phyloP scores from a whole-genome alignment of 1,140 invertebrate species.

The Nephotettix cincticeps region DNA sequence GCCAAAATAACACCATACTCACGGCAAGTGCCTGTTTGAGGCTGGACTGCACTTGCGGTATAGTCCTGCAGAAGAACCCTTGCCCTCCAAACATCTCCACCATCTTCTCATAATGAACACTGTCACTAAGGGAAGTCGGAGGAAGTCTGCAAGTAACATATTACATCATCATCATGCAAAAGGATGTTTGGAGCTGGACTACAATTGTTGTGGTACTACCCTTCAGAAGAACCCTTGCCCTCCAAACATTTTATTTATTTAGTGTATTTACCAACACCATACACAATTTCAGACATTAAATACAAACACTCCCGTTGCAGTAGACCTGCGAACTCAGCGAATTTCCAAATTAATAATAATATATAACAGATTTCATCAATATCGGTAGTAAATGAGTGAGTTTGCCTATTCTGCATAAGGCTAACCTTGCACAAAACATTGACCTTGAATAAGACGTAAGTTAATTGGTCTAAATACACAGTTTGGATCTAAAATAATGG shows the following conservation, averaged over 20 bases:
- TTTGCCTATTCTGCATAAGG: too few species aligned
- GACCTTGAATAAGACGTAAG: too few species aligned
- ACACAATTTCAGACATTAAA: too few species aligned
- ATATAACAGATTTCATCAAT: too few species aligned
- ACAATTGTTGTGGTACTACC: slow-evolving; percentile 72
- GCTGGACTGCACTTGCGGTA: slow-evolving; percentile 70
- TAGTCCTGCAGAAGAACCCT: slow-evolving; percentile 77
- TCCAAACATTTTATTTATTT: slow-evolving; percentile 78
- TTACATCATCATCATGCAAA: slow-evolving; percentile 53
- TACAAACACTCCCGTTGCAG: too few species aligned
- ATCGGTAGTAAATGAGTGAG: too few species aligned
- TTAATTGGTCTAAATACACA: too few species aligned
- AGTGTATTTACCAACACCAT: too few species aligned
- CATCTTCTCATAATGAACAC: slow-evolving; percentile 86
- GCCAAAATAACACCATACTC: slow-evolving; percentile 32
- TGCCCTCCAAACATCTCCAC: slow-evolving; percentile 76
- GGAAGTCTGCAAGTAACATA: slow-evolving; percentile 74
- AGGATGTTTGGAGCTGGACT: slow-evolving; percentile 64
- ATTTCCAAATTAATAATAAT: too few species aligned
- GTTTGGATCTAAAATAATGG: too few species aligned
- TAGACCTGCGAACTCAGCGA: too few species aligned
- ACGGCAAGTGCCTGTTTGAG: slow-evolving; percentile 65
- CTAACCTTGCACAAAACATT: too few species aligned
- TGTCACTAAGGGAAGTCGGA: slow-evolving; percentile 72
- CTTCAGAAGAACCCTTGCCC: slow-evolving; percentile 76